Evolutionary conservation across 2,797 vertebrate genomes (phyloP).

Genomic region (Pampus argenteus): DNA sequence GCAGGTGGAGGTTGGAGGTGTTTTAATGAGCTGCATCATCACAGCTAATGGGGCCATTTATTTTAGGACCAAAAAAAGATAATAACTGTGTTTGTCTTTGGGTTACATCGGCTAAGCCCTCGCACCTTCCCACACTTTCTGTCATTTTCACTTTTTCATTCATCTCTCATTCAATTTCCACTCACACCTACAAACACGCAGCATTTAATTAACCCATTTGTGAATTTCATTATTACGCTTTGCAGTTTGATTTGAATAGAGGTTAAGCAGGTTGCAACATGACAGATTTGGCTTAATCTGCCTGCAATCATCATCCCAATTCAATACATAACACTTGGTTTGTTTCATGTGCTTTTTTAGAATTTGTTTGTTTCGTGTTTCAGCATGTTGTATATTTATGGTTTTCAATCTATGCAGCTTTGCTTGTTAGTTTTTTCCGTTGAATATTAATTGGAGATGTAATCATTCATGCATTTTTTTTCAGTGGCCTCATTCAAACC

Average conservation of each 20-base stretch:
- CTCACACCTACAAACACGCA: neutral
- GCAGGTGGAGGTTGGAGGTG: constrained; percentile 59
- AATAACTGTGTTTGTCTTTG: constrained; percentile 54
- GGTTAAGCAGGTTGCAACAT: constrained; percentile 20
- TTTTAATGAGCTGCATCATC: constrained; percentile 54
- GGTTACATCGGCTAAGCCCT: neutral
- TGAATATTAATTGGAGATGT: neutral
- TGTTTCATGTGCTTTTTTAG: too few relatives aligned
- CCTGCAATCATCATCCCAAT: neutral
- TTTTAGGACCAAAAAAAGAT: constrained; percentile 38
- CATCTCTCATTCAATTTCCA: neutral
- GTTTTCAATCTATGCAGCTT: too few relatives aligned
- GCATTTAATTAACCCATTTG: constrained; percentile 33
- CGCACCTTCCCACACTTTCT: constrained; percentile 9
- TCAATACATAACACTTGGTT: too few relatives aligned
- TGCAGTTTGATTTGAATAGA: constrained; percentile 29
- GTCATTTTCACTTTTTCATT: constrained; percentile 1
- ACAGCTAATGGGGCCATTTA: constrained; percentile 49
- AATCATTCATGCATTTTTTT: neutral
- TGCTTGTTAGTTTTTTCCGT: too few relatives aligned
- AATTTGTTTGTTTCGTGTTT: too few relatives aligned
- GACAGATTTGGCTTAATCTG: constrained; percentile 21
- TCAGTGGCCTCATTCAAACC: too few relatives aligned
- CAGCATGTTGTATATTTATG: too few relatives aligned
- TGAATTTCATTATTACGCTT: neutral